Evolutionary conservation across 2,113 vertebrate genomes (phyloP).

Genomic region (Planiliza haematocheilus): DNA sequence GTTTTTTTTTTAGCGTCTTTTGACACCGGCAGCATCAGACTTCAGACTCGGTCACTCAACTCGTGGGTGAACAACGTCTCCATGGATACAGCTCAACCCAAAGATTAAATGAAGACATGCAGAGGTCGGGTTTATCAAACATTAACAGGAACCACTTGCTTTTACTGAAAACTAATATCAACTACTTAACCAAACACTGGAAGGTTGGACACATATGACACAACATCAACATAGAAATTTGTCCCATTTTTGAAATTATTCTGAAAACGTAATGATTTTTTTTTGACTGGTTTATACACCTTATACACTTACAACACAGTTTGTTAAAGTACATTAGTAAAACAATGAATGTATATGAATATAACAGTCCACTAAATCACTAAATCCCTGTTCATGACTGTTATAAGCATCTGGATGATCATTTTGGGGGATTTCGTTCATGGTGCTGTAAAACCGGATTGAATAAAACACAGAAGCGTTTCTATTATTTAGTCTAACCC

Average conservation of each 20-base stretch:
- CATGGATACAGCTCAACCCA: conserved; percentile 70
- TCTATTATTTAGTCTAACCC: too few species aligned
- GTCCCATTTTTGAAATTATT: neutral
- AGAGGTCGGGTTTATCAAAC: conserved; percentile 65
- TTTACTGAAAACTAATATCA: conserved; percentile 37
- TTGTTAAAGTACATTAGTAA: too few species aligned
- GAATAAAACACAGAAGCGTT: too few species aligned
- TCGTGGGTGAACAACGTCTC: conserved; percentile 52
- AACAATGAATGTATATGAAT: too few species aligned
- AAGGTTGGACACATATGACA: neutral
- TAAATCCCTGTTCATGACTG: too few species aligned
- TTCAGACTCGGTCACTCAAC: conserved; percentile 61
- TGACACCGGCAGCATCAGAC: conserved; percentile 38
- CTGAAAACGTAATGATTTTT: too few species aligned
- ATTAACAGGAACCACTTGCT: conserved; percentile 70
- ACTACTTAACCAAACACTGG: neutral
- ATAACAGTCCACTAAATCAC: too few species aligned
- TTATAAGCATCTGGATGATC: too few species aligned
- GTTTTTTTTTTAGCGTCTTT: neutral
- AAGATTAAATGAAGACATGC: conserved; percentile 44
- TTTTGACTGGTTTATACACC: neutral
- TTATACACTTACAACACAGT: too few species aligned
- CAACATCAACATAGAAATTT: neutral
- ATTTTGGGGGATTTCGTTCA: too few species aligned
- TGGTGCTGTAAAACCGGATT: too few species aligned